These are phyloP conservation scores for Choristoneura rosaceana DNA, from an alignment of 2,888 invertebrate genomes.

Conservation along the genomic window DNA sequence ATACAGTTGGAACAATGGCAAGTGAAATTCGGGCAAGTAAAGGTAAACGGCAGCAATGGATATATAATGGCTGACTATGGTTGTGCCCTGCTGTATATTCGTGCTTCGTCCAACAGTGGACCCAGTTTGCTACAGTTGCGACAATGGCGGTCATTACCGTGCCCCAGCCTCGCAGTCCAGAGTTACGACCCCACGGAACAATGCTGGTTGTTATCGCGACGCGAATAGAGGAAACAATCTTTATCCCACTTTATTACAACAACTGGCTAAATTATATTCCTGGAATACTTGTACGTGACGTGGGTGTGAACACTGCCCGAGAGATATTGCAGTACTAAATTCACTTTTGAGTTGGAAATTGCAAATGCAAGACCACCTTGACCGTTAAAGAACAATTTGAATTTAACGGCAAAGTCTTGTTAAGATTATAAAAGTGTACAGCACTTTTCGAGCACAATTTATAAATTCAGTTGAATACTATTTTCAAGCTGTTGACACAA, in stretches of 20 bases:
- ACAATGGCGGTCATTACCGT: slow-evolving; percentile 68
- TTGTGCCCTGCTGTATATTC: background rate
- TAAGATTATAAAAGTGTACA: background rate
- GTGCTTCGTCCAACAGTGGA: slow-evolving; percentile 47
- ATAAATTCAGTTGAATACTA: too few relatives aligned
- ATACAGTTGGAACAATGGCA: too few relatives aligned
- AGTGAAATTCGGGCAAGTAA: too few relatives aligned
- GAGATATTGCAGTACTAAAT: slow-evolving; percentile 18
- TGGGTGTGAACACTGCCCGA: slow-evolving; percentile 15
- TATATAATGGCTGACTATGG: too few relatives aligned
- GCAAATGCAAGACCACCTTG: background rate
- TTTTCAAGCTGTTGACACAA: too few relatives aligned
- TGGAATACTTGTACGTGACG: slow-evolving; percentile 41
- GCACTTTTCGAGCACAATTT: too few relatives aligned
- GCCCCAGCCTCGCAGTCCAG: slow-evolving; percentile 46
- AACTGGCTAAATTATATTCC: slow-evolving; percentile 47
- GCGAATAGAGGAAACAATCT: slow-evolving; percentile 52
- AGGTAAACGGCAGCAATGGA: too few relatives aligned
- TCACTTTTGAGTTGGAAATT: slow-evolving; percentile 20
- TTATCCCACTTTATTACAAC: slow-evolving; percentile 55
- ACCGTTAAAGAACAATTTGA: background rate
- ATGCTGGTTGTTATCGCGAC: slow-evolving; percentile 66
- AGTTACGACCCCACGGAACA: slow-evolving; percentile 70
- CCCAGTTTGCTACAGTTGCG: slow-evolving; percentile 50
- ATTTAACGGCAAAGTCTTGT: background rate